Percentiles rank a stretch among this genome's conserved stretches.
Conservation (phyloP, 2,888 invertebrate genomes). For the Euplagia quadripunctaria region DNA sequence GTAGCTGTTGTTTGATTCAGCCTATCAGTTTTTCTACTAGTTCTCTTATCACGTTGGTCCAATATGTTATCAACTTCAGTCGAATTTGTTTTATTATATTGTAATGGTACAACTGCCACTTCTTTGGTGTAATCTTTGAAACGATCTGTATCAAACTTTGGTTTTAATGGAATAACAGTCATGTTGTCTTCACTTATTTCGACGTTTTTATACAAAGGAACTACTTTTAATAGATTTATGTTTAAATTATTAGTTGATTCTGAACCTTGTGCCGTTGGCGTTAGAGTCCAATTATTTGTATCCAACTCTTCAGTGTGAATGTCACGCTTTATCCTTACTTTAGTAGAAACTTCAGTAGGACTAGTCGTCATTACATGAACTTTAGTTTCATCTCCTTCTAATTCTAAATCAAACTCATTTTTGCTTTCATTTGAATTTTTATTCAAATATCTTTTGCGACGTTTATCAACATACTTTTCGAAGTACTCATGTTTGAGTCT, state of each 20-base stretch:
- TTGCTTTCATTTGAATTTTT: conserved; percentile 65
- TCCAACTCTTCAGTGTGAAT: conserved; percentile 66
- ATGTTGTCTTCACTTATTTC: conserved; percentile 20
- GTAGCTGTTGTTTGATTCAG: conserved; percentile 84
- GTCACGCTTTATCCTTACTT: conserved; percentile 69
- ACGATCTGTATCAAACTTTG: conserved; percentile 43
- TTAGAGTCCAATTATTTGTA: conserved; percentile 64
- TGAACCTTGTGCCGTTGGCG: conserved; percentile 52
- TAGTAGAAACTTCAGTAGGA: conserved; percentile 46
- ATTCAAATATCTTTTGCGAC: conserved; percentile 75
- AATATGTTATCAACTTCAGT: conserved; percentile 75
- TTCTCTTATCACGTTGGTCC: conserved; percentile 82
- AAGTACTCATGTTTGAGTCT: conserved; percentile 82
- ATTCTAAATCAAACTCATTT: conserved; percentile 63
- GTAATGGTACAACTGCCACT: conserved; percentile 74
- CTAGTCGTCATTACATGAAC: conserved; percentile 42
- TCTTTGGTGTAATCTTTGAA: conserved; percentile 58
- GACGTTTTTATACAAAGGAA: conserved; percentile 64
- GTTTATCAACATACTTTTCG: conserved; percentile 78
- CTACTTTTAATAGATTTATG: conserved; percentile 71
- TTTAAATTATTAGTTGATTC: conserved; percentile 65
- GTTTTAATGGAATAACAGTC: conserved; percentile 71
- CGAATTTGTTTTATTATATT: conserved; percentile 77
- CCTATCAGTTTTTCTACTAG: conserved; percentile 84
- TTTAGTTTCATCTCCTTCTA: conserved; percentile 64